phyloP scores from a whole-genome alignment of 2,113 vertebrate species.

The Atlantisia rogersi region DNA sequence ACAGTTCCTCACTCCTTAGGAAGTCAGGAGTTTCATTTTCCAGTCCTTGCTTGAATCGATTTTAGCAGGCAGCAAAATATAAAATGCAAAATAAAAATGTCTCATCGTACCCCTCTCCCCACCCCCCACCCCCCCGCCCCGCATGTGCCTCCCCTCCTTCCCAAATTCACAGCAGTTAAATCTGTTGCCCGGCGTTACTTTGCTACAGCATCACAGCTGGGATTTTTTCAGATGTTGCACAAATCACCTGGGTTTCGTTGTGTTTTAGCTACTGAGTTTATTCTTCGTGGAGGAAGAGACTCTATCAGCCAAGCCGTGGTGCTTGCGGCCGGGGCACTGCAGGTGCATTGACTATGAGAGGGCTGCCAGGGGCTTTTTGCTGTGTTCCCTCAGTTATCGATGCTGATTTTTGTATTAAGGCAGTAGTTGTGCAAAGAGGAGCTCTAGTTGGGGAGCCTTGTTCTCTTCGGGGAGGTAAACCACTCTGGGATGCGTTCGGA shows the following conservation, averaged over 20 bases:
- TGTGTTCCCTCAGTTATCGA: neutral
- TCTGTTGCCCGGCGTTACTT: neutral
- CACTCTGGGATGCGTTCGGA: conserved; percentile 56
- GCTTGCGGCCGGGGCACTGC: neutral
- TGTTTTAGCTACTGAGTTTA: neutral
- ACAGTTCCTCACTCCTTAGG: neutral
- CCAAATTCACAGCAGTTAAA: neutral
- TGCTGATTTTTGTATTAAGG: neutral
- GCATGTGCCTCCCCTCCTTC: too few species aligned
- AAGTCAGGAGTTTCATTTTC: conserved; percentile 39
- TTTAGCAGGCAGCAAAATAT: conserved; percentile 10
- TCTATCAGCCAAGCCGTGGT: neutral
- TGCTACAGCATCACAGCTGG: neutral
- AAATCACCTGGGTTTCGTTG: neutral
- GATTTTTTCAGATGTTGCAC: neutral
- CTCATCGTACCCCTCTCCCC: rapidly evolving
- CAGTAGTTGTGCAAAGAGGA: neutral
- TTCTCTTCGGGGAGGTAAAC: neutral
- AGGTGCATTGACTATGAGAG: neutral
- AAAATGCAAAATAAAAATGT: neutral
- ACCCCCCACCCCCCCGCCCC: rapidly evolving
- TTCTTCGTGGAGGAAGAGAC: neutral
- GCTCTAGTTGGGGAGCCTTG: neutral
- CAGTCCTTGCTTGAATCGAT: conserved; percentile 40
- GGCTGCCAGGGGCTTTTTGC: neutral